These are phyloP conservation scores for Cotesia typhae DNA, from an alignment of 1,140 invertebrate species.

Conservation along the genomic window DNA sequence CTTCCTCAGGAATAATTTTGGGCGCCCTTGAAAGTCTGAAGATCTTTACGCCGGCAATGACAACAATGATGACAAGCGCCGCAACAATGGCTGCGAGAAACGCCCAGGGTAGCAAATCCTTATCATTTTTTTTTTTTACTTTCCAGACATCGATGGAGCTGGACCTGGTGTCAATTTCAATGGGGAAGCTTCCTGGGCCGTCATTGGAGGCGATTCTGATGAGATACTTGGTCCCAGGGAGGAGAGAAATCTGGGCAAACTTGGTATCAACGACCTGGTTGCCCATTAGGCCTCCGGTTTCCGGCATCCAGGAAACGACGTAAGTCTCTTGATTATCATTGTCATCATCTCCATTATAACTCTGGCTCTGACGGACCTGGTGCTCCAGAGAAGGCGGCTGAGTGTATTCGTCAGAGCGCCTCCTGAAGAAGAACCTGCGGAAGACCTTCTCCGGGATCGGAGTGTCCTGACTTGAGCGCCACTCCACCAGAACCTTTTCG, in stretches of 20 bases:
- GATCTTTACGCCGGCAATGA: constrained; percentile 36
- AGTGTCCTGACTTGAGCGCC: constrained; percentile 50
- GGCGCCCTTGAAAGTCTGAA: constrained; percentile 42
- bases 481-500: constrained; percentile 55
- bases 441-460: constrained; percentile 56
- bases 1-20: constrained; percentile 39
- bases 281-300: constrained; percentile 60
- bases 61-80: constrained; percentile 41
- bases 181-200: constrained; percentile 61
- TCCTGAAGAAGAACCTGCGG: constrained; percentile 56
- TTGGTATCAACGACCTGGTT: constrained; percentile 61
- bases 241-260: constrained; percentile 58
- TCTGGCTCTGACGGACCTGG: background rate
- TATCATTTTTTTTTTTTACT: constrained; percentile 45
- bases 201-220: constrained; percentile 60
- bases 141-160: constrained; percentile 47
- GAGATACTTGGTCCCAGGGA: constrained; percentile 58
- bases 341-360: background rate
- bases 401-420: constrained; percentile 47
- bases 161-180: constrained; percentile 58
- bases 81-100: constrained; percentile 42
- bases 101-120: constrained; percentile 46
- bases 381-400: constrained; percentile 29
- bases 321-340: constrained; percentile 49
- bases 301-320: constrained; percentile 61